phyloP scores from a whole-genome alignment of 1,140 invertebrate species.

The Drosophila simulans region DNA sequence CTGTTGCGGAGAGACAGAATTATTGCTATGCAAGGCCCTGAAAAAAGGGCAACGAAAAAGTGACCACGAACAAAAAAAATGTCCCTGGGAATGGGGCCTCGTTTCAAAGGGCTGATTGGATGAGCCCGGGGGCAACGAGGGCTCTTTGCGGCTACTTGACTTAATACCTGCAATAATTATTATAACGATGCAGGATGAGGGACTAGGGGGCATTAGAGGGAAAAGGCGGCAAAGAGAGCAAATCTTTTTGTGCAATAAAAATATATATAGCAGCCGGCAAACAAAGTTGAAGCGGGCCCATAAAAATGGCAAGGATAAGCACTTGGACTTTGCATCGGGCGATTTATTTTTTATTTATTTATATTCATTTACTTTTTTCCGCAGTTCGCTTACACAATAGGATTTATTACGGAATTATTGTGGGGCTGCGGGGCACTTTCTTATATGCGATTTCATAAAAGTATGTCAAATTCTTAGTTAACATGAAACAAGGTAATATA shows the following conservation, averaged over 20 bases:
- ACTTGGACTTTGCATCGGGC: slow-evolving; percentile 79
- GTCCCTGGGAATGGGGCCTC: slow-evolving; percentile 7
- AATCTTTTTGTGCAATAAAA: slow-evolving; percentile 52
- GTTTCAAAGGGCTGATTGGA: slow-evolving; percentile 14
- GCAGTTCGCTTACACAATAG: slow-evolving; percentile 38
- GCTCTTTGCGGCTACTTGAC: slow-evolving; percentile 77
- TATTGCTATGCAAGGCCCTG: slow-evolving; percentile 74
- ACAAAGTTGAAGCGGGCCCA: slow-evolving; percentile 54
- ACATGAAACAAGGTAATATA: background rate
- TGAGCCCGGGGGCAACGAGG: slow-evolving; percentile 39
- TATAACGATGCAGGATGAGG: slow-evolving; percentile 68
- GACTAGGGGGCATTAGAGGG: slow-evolving; percentile 12
- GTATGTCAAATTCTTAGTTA: no score
- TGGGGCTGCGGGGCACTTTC: slow-evolving; percentile 2
- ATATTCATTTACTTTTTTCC: slow-evolving; percentile 31
- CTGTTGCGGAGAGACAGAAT: slow-evolving; percentile 35
- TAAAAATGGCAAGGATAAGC: slow-evolving; percentile 77
- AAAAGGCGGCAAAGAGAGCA: slow-evolving; percentile 6
- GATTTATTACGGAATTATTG: slow-evolving; percentile 36
- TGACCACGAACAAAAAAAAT: slow-evolving; percentile 31
- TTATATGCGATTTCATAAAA: background rate
- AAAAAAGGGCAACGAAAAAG: slow-evolving; percentile 42
- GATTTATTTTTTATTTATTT: slow-evolving; percentile 67
- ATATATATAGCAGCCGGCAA: slow-evolving; percentile 33
- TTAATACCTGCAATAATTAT: slow-evolving; percentile 82